Conservation (phyloP, 2,113 vertebrate genomes). For the Mugil cephalus region DNA sequence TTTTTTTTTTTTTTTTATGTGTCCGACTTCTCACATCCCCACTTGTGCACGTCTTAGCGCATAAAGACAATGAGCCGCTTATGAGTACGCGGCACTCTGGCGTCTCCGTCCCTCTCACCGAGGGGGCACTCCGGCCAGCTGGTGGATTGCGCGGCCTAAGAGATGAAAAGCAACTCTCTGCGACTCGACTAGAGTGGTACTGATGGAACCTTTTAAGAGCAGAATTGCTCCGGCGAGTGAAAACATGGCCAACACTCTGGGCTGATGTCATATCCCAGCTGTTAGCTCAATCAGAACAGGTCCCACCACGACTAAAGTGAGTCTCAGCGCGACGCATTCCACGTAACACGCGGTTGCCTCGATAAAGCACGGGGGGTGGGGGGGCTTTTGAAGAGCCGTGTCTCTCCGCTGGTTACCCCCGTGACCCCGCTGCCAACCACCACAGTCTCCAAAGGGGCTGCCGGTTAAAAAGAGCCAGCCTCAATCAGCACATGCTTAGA, state of each 20-base stretch:
- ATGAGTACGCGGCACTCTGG: slow-evolving; percentile 58
- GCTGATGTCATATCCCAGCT: slow-evolving; percentile 86
- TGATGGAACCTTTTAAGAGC: slow-evolving; percentile 85
- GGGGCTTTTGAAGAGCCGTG: slow-evolving; percentile 69
- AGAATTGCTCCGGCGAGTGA: slow-evolving; percentile 81
- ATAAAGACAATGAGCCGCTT: slow-evolving; percentile 68
- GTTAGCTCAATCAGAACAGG: slow-evolving; percentile 80
- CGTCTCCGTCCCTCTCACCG: slow-evolving; percentile 54
- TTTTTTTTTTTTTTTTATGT: slow-evolving; percentile 29
- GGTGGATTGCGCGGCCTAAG: slow-evolving; percentile 77
- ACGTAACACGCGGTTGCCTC: slow-evolving; percentile 69
- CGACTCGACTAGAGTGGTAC: slow-evolving; percentile 79
- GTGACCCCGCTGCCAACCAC: slow-evolving; percentile 70
- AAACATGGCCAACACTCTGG: slow-evolving; percentile 81
- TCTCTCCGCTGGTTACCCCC: slow-evolving; percentile 61
- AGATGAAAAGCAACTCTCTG: slow-evolving; percentile 82
- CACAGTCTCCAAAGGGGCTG: slow-evolving; percentile 69
- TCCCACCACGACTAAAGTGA: slow-evolving; percentile 73
- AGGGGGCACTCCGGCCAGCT: slow-evolving; percentile 75
- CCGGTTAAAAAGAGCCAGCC: slow-evolving; percentile 73
- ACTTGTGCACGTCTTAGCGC: slow-evolving; percentile 22
- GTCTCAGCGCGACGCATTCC: slow-evolving; percentile 72
- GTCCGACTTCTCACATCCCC: slow-evolving; percentile 34
- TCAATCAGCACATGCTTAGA: slow-evolving; percentile 84
- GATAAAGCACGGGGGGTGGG: slow-evolving; percentile 50